Evolutionary conservation across 2,113 vertebrate species (phyloP).

Genomic region (Hypanus sabinus): DNA sequence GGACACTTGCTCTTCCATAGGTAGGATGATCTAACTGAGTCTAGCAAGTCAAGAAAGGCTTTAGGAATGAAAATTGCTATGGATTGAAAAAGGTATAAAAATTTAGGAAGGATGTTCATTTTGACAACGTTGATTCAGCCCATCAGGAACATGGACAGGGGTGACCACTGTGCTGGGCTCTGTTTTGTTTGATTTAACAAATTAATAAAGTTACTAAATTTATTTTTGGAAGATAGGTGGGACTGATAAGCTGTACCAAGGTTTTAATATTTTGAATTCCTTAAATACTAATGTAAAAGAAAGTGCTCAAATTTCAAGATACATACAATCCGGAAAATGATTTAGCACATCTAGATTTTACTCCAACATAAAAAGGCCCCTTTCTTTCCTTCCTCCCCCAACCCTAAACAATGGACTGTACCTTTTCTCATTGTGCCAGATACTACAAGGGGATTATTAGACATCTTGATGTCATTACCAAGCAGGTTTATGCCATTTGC

Average conservation of each 20-base stretch:
- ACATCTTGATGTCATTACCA: conserved; percentile 17
- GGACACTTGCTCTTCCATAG: too few relatives aligned
- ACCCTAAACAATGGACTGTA: not conserved
- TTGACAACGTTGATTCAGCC: too few relatives aligned
- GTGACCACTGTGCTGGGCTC: too few relatives aligned
- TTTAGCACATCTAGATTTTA: not conserved
- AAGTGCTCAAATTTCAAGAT: not conserved
- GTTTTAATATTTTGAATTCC: not conserved
- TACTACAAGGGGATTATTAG: not conserved
- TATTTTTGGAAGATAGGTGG: not conserved
- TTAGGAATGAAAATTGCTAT: too few relatives aligned
- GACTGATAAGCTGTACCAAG: not conserved
- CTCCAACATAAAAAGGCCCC: not conserved
- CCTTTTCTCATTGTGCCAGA: conserved; percentile 3
- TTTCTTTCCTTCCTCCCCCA: not conserved
- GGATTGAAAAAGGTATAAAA: too few relatives aligned
- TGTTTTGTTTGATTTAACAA: too few relatives aligned
- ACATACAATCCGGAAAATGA: not conserved
- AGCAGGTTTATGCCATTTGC: conserved; percentile 37
- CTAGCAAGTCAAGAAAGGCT: too few relatives aligned
- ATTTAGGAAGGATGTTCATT: too few relatives aligned
- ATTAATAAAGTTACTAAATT: too few relatives aligned
- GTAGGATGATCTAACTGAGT: too few relatives aligned
- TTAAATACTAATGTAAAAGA: not conserved
- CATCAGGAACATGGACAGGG: too few relatives aligned